Percentiles rank a stretch among this genome's conserved stretches.
Evolutionary conservation across 1,140 invertebrate genomes (phyloP).

Genomic region (Globodera rostochiensis): DNA sequence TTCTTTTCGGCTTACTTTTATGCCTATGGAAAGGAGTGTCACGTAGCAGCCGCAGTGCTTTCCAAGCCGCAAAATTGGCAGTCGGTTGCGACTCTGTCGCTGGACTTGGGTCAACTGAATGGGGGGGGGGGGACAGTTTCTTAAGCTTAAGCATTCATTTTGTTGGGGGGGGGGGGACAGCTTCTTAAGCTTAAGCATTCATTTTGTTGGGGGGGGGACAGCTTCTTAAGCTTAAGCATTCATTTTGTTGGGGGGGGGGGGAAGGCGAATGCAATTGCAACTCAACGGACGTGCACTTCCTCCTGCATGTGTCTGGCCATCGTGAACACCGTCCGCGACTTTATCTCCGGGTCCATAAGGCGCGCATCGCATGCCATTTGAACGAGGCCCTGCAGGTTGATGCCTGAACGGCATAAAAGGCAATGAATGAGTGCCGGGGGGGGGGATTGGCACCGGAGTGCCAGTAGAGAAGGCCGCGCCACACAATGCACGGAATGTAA

Average conservation of each 20-base stretch:
- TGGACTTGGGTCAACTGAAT: constrained; percentile 62
- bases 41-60: constrained; percentile 65
- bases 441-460: constrained; percentile 54
- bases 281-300: constrained; percentile 58
- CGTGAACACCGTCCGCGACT: constrained; percentile 63
- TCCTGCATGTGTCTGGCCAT: constrained; percentile 66
- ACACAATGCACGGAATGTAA: constrained; percentile 69
- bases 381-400: constrained; percentile 64
- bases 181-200: not conserved
- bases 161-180: not conserved
- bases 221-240: not conserved
- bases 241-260: too few relatives aligned
- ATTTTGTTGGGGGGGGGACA: too few relatives aligned
- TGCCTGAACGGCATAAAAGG: constrained; percentile 49
- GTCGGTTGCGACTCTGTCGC: constrained; percentile 52
- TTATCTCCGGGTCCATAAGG: constrained; percentile 63
- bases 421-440: not conserved
- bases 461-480: constrained; percentile 66
- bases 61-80: constrained; percentile 51
- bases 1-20: constrained; percentile 50
- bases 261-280: not conserved
- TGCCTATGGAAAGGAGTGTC: constrained; percentile 64
- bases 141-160: not conserved
- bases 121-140: not conserved
- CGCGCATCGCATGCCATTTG: constrained; percentile 65